A percentile compares a stretch with the other conserved stretches of the same genome.
Evolutionary conservation across 30 jellyfish, hydroid and myxozoan species (phyloP).

Genomic region (Turritopsis dohrnii): DNA sequence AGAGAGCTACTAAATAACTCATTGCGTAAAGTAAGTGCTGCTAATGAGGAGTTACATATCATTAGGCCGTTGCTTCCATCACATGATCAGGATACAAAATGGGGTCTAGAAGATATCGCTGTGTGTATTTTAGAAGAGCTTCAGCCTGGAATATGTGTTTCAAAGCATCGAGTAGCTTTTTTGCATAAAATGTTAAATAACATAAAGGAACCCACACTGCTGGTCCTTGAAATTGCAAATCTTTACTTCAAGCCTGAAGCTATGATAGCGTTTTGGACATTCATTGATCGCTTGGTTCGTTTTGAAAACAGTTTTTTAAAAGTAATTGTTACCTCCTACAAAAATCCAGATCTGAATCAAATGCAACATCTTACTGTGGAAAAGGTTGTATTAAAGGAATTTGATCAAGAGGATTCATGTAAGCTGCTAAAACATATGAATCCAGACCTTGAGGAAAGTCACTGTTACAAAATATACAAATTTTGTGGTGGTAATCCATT

Average conservation of each 20-base stretch:
- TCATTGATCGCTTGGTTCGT: background rate
- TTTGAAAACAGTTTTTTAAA: background rate
- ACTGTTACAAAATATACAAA: background rate
- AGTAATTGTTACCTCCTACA: constrained; percentile 11
- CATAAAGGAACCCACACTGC: background rate
- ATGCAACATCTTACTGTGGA: background rate
- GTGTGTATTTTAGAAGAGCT: constrained; percentile 14
- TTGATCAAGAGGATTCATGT: background rate
- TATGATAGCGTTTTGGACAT: background rate
- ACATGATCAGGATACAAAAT: constrained; percentile 1
- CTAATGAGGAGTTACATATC: background rate
- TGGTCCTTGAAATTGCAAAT: constrained; percentile 12
- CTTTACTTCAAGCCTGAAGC: constrained; percentile 8
- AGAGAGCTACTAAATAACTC: background rate
- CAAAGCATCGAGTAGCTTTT: constrained; percentile 8
- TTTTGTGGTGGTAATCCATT: constrained; percentile 34
- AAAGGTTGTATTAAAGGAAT: background rate
- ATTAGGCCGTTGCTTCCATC: constrained; percentile 9
- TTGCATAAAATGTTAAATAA: constrained; percentile 9
- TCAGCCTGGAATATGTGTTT: background rate
- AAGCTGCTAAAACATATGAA: constrained; percentile 17
- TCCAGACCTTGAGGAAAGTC: background rate
- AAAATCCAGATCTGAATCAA: constrained; percentile 14
- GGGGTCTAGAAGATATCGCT: constrained; percentile 29
- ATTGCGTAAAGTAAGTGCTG: background rate